Evolutionary conservation across 1,140 invertebrate species (phyloP).

Genomic region (Samia ricini): DNA sequence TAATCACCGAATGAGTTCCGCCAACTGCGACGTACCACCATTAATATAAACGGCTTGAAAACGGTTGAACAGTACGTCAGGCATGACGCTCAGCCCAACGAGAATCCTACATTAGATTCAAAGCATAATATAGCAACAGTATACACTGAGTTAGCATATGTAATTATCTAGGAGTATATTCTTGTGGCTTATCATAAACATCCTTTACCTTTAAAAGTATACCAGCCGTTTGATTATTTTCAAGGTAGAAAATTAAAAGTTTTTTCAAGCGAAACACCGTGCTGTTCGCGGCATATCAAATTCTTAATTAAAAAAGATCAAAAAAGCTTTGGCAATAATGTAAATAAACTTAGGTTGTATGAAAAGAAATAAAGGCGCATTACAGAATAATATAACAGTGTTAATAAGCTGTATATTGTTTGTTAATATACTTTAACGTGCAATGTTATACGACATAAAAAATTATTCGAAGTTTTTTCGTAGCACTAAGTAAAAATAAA

Average conservation of each 20-base stretch:
- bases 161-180: conserved; percentile 10
- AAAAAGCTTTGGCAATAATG: too few relatives aligned
- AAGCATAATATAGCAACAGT: not conserved
- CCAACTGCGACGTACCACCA: conserved; percentile 6
- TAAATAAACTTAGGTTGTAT: too few relatives aligned
- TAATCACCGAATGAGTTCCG: conserved; percentile 43
- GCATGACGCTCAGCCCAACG: not conserved
- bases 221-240: too few relatives aligned
- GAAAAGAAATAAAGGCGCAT: too few relatives aligned
- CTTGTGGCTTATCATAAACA: conserved; percentile 19
- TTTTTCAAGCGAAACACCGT: conserved; percentile 6
- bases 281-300: not conserved
- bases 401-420: too few relatives aligned
- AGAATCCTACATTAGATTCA: conserved; percentile 7
- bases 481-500: not conserved
- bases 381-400: too few relatives aligned
- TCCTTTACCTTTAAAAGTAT: too few relatives aligned
- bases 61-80: not conserved
- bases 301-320: too few relatives aligned
- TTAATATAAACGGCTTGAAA: not conserved
- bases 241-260: too few relatives aligned
- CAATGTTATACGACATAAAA: too few relatives aligned
- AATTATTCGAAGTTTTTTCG: too few relatives aligned
- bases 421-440: not conserved
- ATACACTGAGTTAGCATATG: too few relatives aligned